Base-by-base conservation (phyloP, 2,797 vertebrate genomes). In the Cygnus olor region DNA sequence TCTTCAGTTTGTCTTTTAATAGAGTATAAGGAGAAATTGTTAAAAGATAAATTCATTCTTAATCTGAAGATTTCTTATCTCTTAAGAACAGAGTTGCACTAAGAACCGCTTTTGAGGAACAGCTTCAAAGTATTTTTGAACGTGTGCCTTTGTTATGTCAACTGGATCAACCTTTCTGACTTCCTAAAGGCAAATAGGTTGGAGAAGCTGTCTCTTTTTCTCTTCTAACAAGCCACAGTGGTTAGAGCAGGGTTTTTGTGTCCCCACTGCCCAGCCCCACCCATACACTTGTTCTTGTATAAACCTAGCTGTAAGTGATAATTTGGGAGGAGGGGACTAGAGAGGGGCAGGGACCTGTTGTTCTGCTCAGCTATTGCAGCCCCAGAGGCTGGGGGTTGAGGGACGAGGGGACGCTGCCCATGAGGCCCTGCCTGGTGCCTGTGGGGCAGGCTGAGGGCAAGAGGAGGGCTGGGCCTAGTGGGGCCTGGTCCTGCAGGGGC, bases 361-460 rank as follows among this genome's bases (percentile, higher is more conserved):
- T 4, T 34, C 61, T 63, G 32, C 25, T 45, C 2, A 2, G 4
- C 3, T 30, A 0, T 11, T 44, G 10, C 53, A 24, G 56, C 16
- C 20, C 15, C 1, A 1, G 18, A 36, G 30, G 71, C 36, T 21
- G 20, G 24, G 10, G 58, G 34, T 11, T 53, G 51, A 27, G 22
- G 18, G 61, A 34, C 9, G 5, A 1, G 0, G 25, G 34, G 30
- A 25, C 38, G 42, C 44, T 49, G 27, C 4, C 32, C 5, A 28
- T 0, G 2, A 53, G 38, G 6, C 8, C 21, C n/a, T 22, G 19
- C 16, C 6, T 0, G 0, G 14, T 40, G 32, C 49, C 22, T 0
- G 0, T 5, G 14, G 30, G 16, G 24, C 3, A 7, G 14, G 53
- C 28, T 3, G 4, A 7, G 45, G n/a, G 11, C 4, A 1, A 5